phyloP scores from a whole-genome alignment of 1,140 invertebrate genomes.

The Bombus haemorrhoidalis region DNA sequence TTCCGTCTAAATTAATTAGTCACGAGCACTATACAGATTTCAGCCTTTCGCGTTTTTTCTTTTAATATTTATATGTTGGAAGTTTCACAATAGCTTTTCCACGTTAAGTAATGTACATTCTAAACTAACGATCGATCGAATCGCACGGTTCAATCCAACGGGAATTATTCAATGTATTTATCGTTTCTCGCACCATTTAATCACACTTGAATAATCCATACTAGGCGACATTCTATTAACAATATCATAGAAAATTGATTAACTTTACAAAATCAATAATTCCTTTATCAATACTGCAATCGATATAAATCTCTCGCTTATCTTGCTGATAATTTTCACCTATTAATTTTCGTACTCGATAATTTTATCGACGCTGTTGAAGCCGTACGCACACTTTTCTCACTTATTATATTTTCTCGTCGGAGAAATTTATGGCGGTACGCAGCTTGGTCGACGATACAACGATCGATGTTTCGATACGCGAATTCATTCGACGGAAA shows the following conservation, averaged over 20 bases:
- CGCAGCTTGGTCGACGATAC: neutral
- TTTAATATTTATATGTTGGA: neutral
- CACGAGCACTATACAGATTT: neutral
- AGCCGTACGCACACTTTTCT: neutral
- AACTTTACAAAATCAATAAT: no score
- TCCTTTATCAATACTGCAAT: no score
- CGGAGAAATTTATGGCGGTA: neutral
- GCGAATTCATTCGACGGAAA: constrained; percentile 43
- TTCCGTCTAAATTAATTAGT: neutral
- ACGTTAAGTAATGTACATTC: no score
- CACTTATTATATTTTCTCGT: neutral
- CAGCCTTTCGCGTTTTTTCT: neutral
- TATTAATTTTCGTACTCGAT: no score
- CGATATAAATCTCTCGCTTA: no score
- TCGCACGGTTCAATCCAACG: neutral
- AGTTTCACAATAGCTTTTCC: no score
- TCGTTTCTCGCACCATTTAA: neutral
- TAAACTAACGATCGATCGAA: neutral
- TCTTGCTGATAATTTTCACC: no score
- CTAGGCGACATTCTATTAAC: no score
- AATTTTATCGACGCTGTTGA: no score
- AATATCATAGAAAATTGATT: no score
- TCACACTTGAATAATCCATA: no score
- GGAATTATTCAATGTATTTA: neutral
- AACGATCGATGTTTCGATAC: constrained; percentile 2